Evolutionary conservation across 2,888 invertebrate species (phyloP), one percentile per base, ranked within the genome.

Genomic region (Temnothorax unifasciatus): DNA sequence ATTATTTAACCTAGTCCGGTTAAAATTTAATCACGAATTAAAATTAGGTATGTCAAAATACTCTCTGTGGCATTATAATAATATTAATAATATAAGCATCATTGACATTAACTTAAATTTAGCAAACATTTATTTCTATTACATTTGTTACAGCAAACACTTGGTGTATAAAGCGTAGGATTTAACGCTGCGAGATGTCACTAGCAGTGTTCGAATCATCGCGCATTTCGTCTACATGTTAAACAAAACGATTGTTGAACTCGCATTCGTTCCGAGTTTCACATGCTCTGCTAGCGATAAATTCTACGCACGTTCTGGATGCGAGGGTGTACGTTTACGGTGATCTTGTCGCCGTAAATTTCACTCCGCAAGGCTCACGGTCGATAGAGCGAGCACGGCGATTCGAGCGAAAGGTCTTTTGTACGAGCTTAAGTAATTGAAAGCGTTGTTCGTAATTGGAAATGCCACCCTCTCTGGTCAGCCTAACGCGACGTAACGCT

Each of bases 101-200:
- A 44, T 59, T 29, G 15, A 59, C 11, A 63, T 47, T 21, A 8
- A 75, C 9, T 54, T 25, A 34, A 68, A 41, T 74, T 41, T 5
- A 34, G 13, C 5, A 9, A 44, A 15, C 13, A 25, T 66, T 66
- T 29, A 29, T 15, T 59, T 41, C 13, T n/a, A 29, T 41, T 47
- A 11, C 1, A 66, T 25, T 66, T 54, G 13, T 77, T 54, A 11
- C 21, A 75, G 8, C 38, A 52, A 41, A 18, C 29, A 18, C 29
- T 61, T 64, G 18, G 8, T 68, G 8, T 15, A 54, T 29, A 57
- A 21, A 57, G 3, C 15, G 29, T 9, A 25, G 5, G n/a, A 66
- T 57, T 21, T 21, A 50, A 38, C 9, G 4, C 47, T 77, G 68
- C 9, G 29, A 77, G 77, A 77, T 77, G 77, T 77, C 77, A 21